Base-by-base conservation (phyloP, 2,113 vertebrate species). In the Chloroceryle aenea region DNA sequence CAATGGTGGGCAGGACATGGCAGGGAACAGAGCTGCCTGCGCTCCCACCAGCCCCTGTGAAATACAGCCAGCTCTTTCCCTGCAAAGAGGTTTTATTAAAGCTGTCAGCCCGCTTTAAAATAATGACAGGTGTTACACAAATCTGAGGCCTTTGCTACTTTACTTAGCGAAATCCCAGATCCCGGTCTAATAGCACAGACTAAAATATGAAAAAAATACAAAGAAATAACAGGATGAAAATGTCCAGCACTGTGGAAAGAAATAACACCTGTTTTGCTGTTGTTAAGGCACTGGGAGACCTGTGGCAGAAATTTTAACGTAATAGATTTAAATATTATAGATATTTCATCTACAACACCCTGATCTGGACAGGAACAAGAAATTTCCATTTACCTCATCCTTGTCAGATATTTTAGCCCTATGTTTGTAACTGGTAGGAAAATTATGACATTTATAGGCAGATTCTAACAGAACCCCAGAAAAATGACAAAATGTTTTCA, bases 81-180 rank as follows among this genome's bases (percentile, higher is more conserved):
- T 90, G 67, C 25, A 95, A 91, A 95, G 67, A 48, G 38, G 55
- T 81, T 96, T 96, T 97, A 94, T 97, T 97, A 95, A 97, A 97
- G 69, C 93, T 96, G 85, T 96, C 29, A 4, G 53, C 85, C 63
- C 50, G 55, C 86, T 87, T 48, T 25, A 76, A 72, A 85, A 69
- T 93, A 89, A 76, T 67, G 94, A 73, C 91, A 95, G 89, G 76
- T 85, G 69, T 71, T 97, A 81, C 75, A 69, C 87, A 87, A 95
- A 94, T 87, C 94, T 85, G 45, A 34, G 85, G 61, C 81, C 66
- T 79, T 55, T 36, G 34, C 67, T 89, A 85, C 66, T 72, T 72
- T 36, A n/a, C 91, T 78, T 92, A 89, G n/a, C 32, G 68, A 79
- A 69, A 47, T 10, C 40, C 34, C 89, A 85, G 43, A 82, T 73